A percentile compares a stretch with the other conserved stretches of the same genome.
These are phyloP conservation scores for Myocastor coypus DNA, from an alignment of 2,113 vertebrate genomes.

Conservation along the genomic window DNA sequence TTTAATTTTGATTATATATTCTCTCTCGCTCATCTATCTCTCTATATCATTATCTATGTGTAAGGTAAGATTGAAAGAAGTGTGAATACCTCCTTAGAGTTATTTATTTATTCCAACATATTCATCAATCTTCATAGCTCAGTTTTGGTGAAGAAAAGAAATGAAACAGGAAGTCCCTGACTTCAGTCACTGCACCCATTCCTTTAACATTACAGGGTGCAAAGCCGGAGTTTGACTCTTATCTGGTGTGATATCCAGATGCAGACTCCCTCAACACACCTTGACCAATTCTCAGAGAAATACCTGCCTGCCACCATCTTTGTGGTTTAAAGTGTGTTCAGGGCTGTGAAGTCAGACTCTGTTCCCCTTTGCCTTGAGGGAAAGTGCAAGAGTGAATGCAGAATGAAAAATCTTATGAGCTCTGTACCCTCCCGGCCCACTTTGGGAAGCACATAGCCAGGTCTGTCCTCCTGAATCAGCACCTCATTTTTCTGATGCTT, in stretches of 20 bases:
- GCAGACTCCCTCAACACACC: background rate
- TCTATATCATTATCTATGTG: background rate
- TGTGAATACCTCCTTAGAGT: background rate
- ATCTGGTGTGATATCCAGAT: background rate
- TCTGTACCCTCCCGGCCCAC: background rate
- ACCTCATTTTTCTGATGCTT: background rate
- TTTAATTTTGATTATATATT: background rate
- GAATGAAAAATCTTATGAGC: background rate
- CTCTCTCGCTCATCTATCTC: background rate
- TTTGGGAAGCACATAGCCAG: background rate
- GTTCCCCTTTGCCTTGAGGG: background rate
- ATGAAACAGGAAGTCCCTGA: background rate
- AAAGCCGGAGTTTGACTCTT: background rate
- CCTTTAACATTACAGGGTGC: background rate
- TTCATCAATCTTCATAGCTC: background rate
- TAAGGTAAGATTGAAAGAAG: background rate
- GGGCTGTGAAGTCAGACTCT: background rate
- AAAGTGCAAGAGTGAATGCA: background rate
- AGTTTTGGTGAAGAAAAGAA: background rate
- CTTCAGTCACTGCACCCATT: no score
- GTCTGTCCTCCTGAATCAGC: constrained; percentile 40
- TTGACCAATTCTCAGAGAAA: background rate
- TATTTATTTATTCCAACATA: background rate
- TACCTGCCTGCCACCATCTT: background rate
- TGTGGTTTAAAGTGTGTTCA: rapidly evolving